phyloP scores from a whole-genome alignment of 2,113 vertebrate genomes.

The Pagrus major region DNA sequence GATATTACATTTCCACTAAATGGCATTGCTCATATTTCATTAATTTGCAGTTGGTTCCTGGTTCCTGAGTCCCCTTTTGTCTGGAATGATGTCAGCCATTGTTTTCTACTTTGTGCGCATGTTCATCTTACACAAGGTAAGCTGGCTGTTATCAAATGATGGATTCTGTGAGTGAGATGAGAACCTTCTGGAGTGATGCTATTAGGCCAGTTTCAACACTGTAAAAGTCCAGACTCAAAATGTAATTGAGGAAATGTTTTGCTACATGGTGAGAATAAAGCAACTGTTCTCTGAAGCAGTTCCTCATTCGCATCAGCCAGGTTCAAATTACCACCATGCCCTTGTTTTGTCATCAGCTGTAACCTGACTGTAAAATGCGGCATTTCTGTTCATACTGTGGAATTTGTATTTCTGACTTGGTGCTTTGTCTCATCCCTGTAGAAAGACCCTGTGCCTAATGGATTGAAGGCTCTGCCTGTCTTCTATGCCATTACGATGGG shows the following conservation, averaged over 20 bases:
- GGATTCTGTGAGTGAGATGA: not conserved
- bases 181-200: not conserved
- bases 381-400: not conserved
- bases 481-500: conserved; percentile 96
- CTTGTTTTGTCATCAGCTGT: not conserved
- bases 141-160: not conserved
- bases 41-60: conserved; percentile 90
- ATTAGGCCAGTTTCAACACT: conserved; percentile 10
- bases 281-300: conserved; percentile 7
- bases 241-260: conserved; percentile 36
- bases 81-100: conserved; percentile 93
- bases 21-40: not conserved
- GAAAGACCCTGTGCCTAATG: conserved; percentile 95
- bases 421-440: conserved; percentile 69
- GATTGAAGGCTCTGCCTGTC: conserved; percentile 92
- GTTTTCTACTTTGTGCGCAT: conserved; percentile 93
- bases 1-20: not conserved
- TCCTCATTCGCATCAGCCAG: not conserved
- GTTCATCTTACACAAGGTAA: conserved; percentile 95
- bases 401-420: conserved; percentile 20
- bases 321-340: conserved; percentile 7
- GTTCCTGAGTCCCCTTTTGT: conserved; percentile 97
- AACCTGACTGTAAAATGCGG: conserved; percentile 29
- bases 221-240: not conserved
- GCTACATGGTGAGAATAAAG: not conserved